Evolutionary conservation across 2,888 invertebrate species (phyloP).

Genomic region (Lasioglossum calceatum): DNA sequence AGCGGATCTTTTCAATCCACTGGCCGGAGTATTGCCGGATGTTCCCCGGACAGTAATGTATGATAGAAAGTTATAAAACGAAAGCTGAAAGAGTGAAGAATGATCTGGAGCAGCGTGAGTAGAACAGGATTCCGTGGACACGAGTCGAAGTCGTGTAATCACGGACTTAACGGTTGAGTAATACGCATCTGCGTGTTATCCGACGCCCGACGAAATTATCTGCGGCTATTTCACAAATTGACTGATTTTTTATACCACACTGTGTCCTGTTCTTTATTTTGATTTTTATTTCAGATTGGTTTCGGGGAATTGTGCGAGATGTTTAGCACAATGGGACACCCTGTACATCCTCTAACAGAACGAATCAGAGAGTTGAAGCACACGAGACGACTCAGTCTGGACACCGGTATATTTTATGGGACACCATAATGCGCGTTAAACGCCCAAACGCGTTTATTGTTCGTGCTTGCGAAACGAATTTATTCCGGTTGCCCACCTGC

Average conservation of each 20-base stretch:
- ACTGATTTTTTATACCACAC: neutral
- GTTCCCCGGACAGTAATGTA: neutral
- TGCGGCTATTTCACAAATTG: neutral
- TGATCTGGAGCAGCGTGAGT: slow-evolving; percentile 28
- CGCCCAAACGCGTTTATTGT: slow-evolving; percentile 66
- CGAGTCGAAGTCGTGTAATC: slow-evolving; percentile 6
- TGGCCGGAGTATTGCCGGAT: neutral
- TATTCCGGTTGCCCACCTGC: slow-evolving; percentile 62
- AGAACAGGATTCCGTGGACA: slow-evolving; percentile 10
- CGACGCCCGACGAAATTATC: neutral
- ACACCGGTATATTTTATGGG: slow-evolving; percentile 58
- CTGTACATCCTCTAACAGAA: neutral
- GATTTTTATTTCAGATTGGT: neutral
- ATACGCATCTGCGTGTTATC: slow-evolving; percentile 3
- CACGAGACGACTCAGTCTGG: slow-evolving; percentile 36
- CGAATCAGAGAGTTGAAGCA: slow-evolving; percentile 33
- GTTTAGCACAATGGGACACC: neutral
- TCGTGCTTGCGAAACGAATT: slow-evolving; percentile 62
- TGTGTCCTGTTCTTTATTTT: too few relatives aligned
- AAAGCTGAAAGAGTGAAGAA: slow-evolving; percentile 18
- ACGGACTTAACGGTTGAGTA: neutral
- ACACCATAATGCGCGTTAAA: slow-evolving; percentile 62
- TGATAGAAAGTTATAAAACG: slow-evolving; percentile 22
- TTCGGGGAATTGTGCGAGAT: neutral
- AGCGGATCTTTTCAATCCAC: neutral